phyloP scores from a whole-genome alignment of 2,113 vertebrate genomes.

The Calypte anna region DNA sequence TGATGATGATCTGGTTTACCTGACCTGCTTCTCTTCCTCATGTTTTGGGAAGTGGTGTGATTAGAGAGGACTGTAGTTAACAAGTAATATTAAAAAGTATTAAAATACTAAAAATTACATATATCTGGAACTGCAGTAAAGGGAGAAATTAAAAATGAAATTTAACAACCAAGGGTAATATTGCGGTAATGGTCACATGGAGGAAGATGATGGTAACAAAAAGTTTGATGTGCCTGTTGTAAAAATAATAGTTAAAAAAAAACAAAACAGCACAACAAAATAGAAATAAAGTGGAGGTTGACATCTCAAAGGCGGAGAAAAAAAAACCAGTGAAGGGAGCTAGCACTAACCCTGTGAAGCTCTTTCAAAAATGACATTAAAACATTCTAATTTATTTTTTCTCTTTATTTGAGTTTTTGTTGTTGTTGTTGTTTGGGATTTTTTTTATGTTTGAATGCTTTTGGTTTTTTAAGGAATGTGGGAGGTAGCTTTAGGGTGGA shows the following conservation, averaged over 20 bases:
- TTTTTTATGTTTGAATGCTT: neutral
- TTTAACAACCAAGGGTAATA: neutral
- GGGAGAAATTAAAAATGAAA: neutral
- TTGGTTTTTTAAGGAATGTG: neutral
- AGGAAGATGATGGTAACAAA: neutral
- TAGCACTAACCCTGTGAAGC: neutral
- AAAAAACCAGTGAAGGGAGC: neutral
- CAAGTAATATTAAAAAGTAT: neutral
- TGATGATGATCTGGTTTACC: neutral
- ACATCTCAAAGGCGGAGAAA: neutral
- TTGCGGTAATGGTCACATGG: neutral
- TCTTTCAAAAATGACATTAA: neutral
- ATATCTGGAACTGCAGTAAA: neutral
- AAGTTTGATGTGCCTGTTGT: neutral
- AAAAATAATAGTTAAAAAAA: neutral
- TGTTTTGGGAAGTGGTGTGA: neutral
- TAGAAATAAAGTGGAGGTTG: neutral
- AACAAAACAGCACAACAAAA: too few relatives aligned
- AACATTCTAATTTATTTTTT: neutral
- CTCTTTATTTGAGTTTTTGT: too few relatives aligned
- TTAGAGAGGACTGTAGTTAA: neutral
- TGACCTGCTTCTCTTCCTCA: neutral
- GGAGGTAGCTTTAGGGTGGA: neutral
- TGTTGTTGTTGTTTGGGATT: too few relatives aligned
- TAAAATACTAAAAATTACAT: too few relatives aligned